Evolutionary conservation across 2,797 vertebrate genomes (phyloP).

Genomic region (Hemitrygon akajei): DNA sequence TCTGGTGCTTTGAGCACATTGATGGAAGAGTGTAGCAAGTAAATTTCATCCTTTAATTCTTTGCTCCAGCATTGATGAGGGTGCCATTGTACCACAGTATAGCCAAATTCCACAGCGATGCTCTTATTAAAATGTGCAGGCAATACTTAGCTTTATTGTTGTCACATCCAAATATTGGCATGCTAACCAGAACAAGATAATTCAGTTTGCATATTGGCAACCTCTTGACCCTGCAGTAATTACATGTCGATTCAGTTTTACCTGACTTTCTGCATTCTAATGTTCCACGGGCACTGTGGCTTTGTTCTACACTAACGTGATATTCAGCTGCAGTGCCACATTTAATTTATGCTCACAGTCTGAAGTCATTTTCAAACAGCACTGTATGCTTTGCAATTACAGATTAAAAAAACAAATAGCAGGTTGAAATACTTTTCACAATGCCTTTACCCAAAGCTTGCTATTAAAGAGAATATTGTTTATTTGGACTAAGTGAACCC

Average conservation of each 20-base stretch:
- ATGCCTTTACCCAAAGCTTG: neutral
- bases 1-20: neutral
- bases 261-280: slow-evolving; percentile 28
- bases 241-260: slow-evolving; percentile 34
- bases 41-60: neutral
- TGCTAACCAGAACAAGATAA: slow-evolving; percentile 31
- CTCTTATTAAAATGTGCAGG: slow-evolving; percentile 9
- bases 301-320: slow-evolving; percentile 2
- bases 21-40: neutral
- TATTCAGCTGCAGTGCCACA: slow-evolving; percentile 25
- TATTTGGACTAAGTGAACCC: slow-evolving; percentile 18
- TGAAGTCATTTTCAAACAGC: slow-evolving; percentile 20
- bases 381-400: slow-evolving; percentile 32
- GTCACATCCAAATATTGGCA: slow-evolving; percentile 22
- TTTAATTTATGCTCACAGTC: slow-evolving; percentile 23
- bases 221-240: slow-evolving; percentile 31
- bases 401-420: neutral
- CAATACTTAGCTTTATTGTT: slow-evolving; percentile 29
- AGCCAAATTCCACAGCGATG: neutral
- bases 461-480: neutral
- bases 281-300: neutral
- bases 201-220: slow-evolving; percentile 35
- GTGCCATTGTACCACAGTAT: neutral
- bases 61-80: neutral
- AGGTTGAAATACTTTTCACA: neutral